Percentiles rank a stretch among this genome's conserved stretches.
These are phyloP conservation scores for Julus scanicus DNA, from an alignment of 2,888 invertebrate genomes.

Conservation along the genomic window DNA sequence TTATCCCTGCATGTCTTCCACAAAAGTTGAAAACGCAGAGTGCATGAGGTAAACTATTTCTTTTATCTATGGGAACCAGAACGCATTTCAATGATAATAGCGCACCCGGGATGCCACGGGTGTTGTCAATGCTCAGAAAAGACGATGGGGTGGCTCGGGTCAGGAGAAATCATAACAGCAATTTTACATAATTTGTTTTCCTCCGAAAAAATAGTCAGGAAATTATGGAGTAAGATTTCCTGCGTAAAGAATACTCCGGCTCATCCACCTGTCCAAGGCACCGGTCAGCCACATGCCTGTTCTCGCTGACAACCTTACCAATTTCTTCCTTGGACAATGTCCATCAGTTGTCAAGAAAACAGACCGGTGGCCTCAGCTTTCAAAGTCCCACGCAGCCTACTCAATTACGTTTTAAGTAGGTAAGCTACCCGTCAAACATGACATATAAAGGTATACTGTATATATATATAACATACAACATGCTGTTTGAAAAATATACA, in stretches of 20 bases:
- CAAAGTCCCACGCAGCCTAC: background rate
- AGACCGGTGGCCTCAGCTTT: background rate
- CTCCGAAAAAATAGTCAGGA: conserved; percentile 35
- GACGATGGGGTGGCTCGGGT: conserved; percentile 22
- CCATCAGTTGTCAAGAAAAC: background rate
- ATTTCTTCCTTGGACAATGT: conserved; percentile 34
- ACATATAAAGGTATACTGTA: no score
- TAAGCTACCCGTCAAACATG: background rate
- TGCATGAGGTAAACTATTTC: conserved; percentile 21
- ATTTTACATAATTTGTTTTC: conserved; percentile 29
- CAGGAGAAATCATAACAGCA: conserved; percentile 39
- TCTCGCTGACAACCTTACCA: background rate
- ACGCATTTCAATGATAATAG: conserved; percentile 16
- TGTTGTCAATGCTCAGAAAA: conserved; percentile 26
- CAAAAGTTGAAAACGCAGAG: background rate
- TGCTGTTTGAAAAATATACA: no score
- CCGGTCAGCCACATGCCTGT: conserved; percentile 8
- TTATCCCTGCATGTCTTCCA: conserved; percentile 9
- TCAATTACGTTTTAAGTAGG: conserved; percentile 30
- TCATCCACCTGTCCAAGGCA: conserved; percentile 31
- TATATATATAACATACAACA: no score
- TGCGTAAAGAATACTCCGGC: conserved; percentile 23
- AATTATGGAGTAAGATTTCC: conserved; percentile 42
- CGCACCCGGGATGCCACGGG: conserved; percentile 42
- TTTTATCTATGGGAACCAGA: background rate